phyloP scores from a whole-genome alignment of 2,113 vertebrate genomes.

The Megaleporinus macrocephalus region DNA sequence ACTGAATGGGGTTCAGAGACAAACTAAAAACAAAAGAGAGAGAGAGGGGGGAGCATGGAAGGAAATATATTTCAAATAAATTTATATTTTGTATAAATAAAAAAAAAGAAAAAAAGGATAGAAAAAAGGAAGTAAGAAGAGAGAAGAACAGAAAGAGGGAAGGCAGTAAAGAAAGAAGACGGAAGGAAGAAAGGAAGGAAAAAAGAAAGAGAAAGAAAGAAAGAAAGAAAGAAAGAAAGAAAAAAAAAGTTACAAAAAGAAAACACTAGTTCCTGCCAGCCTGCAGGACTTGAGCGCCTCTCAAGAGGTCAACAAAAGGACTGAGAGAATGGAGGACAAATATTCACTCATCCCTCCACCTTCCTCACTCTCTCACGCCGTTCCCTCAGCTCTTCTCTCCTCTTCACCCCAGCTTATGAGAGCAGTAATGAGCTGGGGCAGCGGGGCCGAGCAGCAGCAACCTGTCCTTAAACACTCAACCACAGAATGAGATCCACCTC shows the following conservation, averaged over 20 bases:
- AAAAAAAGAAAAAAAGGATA: too few species aligned
- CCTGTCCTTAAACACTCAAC: background rate
- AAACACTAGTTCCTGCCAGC: background rate
- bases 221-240: slow-evolving; percentile 3
- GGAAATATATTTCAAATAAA: background rate
- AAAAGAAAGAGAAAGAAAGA: background rate
- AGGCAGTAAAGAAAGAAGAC: too few species aligned
- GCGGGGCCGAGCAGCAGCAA: background rate
- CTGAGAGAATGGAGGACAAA: background rate
- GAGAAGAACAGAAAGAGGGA: too few species aligned
- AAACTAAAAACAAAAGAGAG: slow-evolving; percentile 26
- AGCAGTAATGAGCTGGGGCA: background rate
- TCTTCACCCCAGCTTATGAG: too few species aligned
- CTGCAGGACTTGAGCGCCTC: background rate
- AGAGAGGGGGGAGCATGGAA: background rate
- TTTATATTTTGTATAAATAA: background rate
- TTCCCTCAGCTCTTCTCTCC: too few species aligned
- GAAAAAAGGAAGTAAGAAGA: too few species aligned
- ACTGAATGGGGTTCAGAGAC: slow-evolving; percentile 19
- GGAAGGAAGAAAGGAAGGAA: background rate
- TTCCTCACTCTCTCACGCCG: background rate
- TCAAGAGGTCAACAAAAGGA: background rate
- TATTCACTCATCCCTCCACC: background rate
- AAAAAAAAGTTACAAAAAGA: background rate
- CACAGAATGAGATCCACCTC: too few species aligned